Evolutionary conservation across 2,888 invertebrate genomes (phyloP).

Genomic region (Dasypolia templi): DNA sequence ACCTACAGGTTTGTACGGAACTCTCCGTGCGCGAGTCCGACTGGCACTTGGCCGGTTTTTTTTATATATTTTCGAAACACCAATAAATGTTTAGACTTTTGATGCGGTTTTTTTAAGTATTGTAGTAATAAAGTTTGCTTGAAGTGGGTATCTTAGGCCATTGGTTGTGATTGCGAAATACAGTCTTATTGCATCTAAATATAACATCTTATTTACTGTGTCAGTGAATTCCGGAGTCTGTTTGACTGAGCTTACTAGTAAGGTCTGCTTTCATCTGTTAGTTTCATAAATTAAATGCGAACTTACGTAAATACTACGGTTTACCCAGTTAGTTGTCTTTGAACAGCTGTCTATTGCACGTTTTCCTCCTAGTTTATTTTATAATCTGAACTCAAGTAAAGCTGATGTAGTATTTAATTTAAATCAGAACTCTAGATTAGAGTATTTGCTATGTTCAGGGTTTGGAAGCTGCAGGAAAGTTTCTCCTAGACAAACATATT

Average conservation of each 20-base stretch:
- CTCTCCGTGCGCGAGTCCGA: too few relatives aligned
- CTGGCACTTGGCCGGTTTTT: too few relatives aligned
- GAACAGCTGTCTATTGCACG: background rate
- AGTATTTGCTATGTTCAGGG: background rate
- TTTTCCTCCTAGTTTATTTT: background rate
- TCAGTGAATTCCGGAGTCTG: background rate
- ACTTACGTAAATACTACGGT: background rate
- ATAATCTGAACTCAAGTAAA: background rate
- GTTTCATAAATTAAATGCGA: background rate
- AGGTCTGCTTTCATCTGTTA: background rate
- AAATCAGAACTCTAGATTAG: background rate
- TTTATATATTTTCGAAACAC: slow-evolving; percentile 41
- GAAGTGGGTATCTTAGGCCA: slow-evolving; percentile 10
- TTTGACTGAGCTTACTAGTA: background rate
- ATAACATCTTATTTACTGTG: background rate
- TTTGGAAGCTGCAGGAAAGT: background rate
- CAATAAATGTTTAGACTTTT: slow-evolving; percentile 17
- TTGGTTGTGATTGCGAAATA: background rate
- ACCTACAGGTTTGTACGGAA: too few relatives aligned
- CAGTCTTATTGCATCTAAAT: background rate
- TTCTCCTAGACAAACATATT: background rate
- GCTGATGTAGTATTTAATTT: background rate
- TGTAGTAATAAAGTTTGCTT: slow-evolving; percentile 14
- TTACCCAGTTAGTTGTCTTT: background rate
- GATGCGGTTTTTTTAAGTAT: background rate